Percentiles rank a stretch among this genome's conserved stretches.
These are phyloP conservation scores for Phaethornis superciliosus DNA, from an alignment of 2,113 vertebrate genomes.

Conservation along the genomic window DNA sequence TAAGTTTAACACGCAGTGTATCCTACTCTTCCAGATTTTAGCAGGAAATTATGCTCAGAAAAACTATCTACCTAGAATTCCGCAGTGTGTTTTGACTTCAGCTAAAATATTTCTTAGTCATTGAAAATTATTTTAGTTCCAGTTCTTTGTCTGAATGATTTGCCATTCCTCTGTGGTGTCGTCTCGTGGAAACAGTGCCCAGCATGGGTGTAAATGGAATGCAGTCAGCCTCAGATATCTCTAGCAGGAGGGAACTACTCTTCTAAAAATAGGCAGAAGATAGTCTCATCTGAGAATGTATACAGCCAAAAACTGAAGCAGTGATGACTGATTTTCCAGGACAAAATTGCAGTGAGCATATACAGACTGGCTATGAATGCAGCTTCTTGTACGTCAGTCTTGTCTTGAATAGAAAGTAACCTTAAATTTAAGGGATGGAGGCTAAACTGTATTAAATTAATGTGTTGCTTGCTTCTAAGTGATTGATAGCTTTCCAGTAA, in stretches of 20 bases:
- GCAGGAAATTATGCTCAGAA: not conserved
- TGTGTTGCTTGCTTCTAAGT: not conserved
- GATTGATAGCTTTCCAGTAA: not conserved
- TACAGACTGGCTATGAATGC: conserved; percentile 23
- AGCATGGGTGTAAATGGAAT: not conserved
- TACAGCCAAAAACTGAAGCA: conserved; percentile 35
- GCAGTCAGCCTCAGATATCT: conserved; percentile 18
- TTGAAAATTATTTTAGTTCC: not conserved
- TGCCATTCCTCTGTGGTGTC: not conserved
- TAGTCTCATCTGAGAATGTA: conserved; percentile 37
- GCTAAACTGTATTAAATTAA: conserved; percentile 6
- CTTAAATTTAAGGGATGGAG: not conserved
- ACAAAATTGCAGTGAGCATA: conserved; percentile 39
- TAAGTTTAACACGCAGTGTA: conserved; percentile 66
- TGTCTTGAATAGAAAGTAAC: not conserved
- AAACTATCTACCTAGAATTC: not conserved
- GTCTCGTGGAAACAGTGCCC: not conserved
- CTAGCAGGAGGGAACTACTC: conserved; percentile 32
- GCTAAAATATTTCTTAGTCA: not conserved
- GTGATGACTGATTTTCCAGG: conserved; percentile 35
- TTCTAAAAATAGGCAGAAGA: conserved; percentile 48
- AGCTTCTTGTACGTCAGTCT: not conserved
- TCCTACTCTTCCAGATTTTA: not conserved
- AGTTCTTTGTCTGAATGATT: not conserved
- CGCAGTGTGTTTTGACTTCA: not conserved